These are phyloP conservation scores for Mesocricetus auratus DNA, from an alignment of 2,113 vertebrate genomes.

Conservation along the genomic window DNA sequence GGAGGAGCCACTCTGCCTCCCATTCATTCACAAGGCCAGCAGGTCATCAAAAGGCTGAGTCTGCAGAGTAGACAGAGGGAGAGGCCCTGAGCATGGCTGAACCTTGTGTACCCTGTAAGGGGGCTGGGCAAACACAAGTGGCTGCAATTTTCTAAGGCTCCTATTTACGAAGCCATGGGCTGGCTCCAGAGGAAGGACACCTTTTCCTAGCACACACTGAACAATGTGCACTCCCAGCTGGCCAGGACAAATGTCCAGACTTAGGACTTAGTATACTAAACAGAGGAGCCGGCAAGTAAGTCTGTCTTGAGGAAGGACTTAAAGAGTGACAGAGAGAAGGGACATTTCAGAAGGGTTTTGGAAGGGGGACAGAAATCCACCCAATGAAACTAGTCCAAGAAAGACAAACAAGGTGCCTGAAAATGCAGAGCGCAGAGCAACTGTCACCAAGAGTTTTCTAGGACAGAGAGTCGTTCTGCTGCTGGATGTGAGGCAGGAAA, in stretches of 20 bases:
- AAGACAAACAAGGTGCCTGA: neutral
- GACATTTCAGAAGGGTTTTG: too few species aligned
- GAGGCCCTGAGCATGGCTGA: neutral
- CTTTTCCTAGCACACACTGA: neutral
- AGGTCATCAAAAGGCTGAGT: neutral
- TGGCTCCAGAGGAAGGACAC: neutral
- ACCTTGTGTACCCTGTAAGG: too few species aligned
- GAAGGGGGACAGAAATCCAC: neutral
- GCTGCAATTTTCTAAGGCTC: neutral
- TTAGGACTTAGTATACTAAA: neutral
- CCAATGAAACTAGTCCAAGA: neutral
- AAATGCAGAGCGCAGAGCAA: slow-evolving; percentile 17
- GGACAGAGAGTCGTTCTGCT: neutral
- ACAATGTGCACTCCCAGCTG: neutral
- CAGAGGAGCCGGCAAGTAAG: neutral
- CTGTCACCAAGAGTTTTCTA: neutral
- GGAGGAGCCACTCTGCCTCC: neutral
- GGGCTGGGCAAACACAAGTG: neutral
- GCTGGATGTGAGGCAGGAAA: neutral
- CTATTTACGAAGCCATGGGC: neutral
- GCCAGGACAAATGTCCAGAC: neutral
- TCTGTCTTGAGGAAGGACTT: neutral
- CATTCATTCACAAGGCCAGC: neutral
- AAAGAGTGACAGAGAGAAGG: neutral
- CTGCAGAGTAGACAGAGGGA: neutral